These are phyloP conservation scores for Callyntrura sp. DNA, from an alignment of 2,888 invertebrate genomes.

Conservation along the genomic window DNA sequence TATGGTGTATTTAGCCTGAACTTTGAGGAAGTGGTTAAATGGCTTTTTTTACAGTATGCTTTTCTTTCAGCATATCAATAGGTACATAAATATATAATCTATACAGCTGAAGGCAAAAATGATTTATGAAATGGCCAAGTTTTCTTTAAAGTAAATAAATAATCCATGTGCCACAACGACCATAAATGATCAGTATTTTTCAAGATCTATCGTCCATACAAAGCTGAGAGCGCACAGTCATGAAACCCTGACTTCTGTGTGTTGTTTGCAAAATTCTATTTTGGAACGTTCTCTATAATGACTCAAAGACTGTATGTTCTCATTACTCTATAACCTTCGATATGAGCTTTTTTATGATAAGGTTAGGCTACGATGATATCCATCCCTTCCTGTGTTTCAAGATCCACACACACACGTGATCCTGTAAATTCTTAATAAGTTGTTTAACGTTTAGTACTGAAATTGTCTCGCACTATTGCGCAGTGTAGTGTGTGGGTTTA, in stretches of 20 bases:
- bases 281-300: no score
- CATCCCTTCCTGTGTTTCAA: background rate
- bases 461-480: background rate
- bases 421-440: background rate
- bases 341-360: background rate
- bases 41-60: constrained; percentile 16
- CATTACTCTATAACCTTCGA: background rate
- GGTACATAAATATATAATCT: no score
- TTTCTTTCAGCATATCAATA: background rate
- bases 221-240: background rate
- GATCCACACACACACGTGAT: background rate
- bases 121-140: constrained; percentile 36
- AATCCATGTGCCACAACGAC: background rate
- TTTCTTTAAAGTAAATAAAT: constrained; percentile 12
- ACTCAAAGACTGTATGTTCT: no score
- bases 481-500: background rate
- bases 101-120: constrained; percentile 3
- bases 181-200: background rate
- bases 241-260: constrained; percentile 1
- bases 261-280: background rate
- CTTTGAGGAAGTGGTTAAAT: constrained; percentile 43
- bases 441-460: background rate
- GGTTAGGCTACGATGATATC: background rate
- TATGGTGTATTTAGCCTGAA: background rate
- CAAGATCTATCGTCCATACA: background rate